Conservation (phyloP, 2,888 invertebrate genomes). For the Dryomyza anilis region DNA sequence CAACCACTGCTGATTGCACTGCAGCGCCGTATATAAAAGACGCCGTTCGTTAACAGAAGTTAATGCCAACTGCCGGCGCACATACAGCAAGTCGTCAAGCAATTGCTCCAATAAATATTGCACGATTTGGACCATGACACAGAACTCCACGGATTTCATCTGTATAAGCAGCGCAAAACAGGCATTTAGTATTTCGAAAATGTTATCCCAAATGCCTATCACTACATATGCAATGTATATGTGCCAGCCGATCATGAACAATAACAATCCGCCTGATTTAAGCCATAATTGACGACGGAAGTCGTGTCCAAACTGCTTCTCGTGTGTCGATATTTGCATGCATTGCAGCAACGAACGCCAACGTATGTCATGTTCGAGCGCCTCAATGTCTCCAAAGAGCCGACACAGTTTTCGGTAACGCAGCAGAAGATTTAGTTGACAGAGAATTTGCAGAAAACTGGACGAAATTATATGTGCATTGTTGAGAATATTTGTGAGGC, state of each 20-base stretch:
- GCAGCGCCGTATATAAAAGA: slow-evolving; percentile 40
- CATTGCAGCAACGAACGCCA: slow-evolving; percentile 12
- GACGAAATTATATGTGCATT: slow-evolving; percentile 32
- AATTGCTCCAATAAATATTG: slow-evolving; percentile 42
- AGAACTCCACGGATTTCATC: slow-evolving; percentile 43
- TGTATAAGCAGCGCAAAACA: slow-evolving; percentile 37
- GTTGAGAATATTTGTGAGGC: slow-evolving; percentile 42
- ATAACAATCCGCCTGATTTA: slow-evolving; percentile 36
- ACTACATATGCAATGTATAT: slow-evolving; percentile 28
- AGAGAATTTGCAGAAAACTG: slow-evolving; percentile 28
- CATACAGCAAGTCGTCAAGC: slow-evolving; percentile 32
- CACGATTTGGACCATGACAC: slow-evolving; percentile 40
- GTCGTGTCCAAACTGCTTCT: background rate
- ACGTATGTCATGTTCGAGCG: slow-evolving; percentile 42
- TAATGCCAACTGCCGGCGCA: slow-evolving; percentile 32
- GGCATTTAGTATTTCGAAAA: slow-evolving; percentile 35
- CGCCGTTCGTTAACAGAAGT: too few species aligned
- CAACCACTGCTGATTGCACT: slow-evolving; percentile 42
- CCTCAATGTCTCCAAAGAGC: slow-evolving; percentile 38
- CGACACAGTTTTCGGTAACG: slow-evolving; percentile 27
- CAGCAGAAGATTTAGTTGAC: slow-evolving; percentile 33
- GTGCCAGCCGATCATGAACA: slow-evolving; percentile 26
- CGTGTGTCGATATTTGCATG: background rate
- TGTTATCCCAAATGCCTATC: background rate
- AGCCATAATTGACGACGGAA: slow-evolving; percentile 32